Evolutionary conservation across 2,888 invertebrate genomes (phyloP).

Genomic region (Dynastes maya): DNA sequence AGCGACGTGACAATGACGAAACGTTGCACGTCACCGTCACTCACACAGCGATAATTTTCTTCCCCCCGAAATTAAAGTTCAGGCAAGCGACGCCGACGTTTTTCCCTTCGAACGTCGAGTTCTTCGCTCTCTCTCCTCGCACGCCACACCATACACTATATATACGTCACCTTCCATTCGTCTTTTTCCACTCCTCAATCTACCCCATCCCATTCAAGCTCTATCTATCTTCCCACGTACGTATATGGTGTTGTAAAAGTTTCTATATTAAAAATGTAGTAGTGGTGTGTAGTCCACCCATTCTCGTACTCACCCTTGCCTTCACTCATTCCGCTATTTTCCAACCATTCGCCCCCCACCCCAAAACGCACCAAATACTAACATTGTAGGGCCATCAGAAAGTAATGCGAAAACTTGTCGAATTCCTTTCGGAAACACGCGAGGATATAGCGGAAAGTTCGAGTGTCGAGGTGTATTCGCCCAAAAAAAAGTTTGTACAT

Average conservation of each 20-base stretch:
- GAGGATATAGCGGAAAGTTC: background rate
- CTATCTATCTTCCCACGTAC: conserved; percentile 7
- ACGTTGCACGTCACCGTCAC: conserved; percentile 33
- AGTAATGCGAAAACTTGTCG: conserved; percentile 30
- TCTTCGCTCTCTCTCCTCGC: conserved; percentile 1
- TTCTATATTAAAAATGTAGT: conserved; percentile 40
- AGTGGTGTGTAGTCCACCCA: background rate
- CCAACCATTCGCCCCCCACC: too few species aligned
- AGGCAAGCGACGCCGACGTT: conserved; percentile 14
- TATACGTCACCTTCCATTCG: background rate
- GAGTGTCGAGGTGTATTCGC: background rate
- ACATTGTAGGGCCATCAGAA: conserved; percentile 32
- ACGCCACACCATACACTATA: background rate
- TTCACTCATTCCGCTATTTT: too few species aligned
- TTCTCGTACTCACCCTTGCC: too few species aligned
- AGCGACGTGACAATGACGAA: conserved; percentile 33
- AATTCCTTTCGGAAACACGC: background rate
- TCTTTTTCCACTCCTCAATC: background rate
- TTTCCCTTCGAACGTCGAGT: conserved; percentile 19
- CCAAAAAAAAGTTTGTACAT: conserved; percentile 16
- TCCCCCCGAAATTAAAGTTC: conserved; percentile 31
- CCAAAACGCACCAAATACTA: conserved; percentile 9
- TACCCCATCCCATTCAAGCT: background rate
- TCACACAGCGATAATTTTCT: conserved; percentile 35
- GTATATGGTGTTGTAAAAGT: conserved; percentile 21